Conservation (phyloP, 2,888 invertebrate species). For the Athalia rosae region DNA sequence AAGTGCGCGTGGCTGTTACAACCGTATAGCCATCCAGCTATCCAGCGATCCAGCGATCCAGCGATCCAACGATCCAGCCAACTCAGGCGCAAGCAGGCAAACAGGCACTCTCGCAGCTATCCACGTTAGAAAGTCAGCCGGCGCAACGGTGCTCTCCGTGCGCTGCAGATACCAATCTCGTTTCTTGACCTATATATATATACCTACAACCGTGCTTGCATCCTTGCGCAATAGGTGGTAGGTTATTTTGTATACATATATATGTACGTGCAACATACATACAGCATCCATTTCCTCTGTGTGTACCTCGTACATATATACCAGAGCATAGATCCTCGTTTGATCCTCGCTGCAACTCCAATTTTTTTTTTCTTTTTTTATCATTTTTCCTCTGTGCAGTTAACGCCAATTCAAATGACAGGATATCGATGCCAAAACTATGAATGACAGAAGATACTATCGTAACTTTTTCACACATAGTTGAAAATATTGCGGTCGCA, state of each 20-base stretch:
- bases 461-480: too few relatives aligned
- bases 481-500: too few relatives aligned
- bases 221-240: constrained; percentile 67
- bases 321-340: too few relatives aligned
- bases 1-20: constrained; percentile 1
- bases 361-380: too few relatives aligned
- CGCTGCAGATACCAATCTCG: constrained; percentile 71
- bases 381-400: too few relatives aligned
- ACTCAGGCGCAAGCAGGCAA: not conserved
- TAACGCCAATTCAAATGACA: too few relatives aligned
- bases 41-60: constrained; percentile 9
- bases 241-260: constrained; percentile 57
- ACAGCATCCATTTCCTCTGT: not conserved
- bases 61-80: not conserved
- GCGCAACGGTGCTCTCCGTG: constrained; percentile 56
- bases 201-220: constrained; percentile 65
- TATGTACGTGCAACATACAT: constrained; percentile 65
- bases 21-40: not conserved
- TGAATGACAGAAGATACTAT: too few relatives aligned
- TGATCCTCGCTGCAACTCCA: too few relatives aligned
- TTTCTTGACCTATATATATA: constrained; percentile 72
- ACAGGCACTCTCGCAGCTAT: constrained; percentile 58
- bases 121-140: constrained; percentile 71
- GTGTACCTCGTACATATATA: too few relatives aligned
- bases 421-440: too few relatives aligned